Percentiles rank a stretch among this genome's conserved stretches.
Evolutionary conservation across 2,888 invertebrate species (phyloP).

Genomic region (Conomelus anceps): DNA sequence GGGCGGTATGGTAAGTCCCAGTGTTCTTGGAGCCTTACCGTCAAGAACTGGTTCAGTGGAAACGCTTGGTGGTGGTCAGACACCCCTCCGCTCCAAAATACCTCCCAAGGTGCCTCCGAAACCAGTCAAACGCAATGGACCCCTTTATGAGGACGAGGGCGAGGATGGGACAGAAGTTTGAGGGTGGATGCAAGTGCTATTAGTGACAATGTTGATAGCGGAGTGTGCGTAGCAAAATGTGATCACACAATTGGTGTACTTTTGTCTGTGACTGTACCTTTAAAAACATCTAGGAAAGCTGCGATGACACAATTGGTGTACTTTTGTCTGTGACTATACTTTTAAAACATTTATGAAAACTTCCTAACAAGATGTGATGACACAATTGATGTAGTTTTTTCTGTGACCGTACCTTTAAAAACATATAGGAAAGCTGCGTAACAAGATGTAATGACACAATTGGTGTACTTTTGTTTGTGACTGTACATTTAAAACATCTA

Average conservation of each 20-base stretch:
- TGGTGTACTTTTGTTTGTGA: background rate
- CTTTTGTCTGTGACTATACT: background rate
- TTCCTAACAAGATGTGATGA: background rate
- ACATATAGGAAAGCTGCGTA: background rate
- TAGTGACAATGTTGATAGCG: background rate
- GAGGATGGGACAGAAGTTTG: conserved; percentile 80
- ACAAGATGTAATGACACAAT: too few species aligned
- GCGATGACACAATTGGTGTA: background rate
- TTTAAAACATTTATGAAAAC: too few species aligned
- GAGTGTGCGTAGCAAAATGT: background rate
- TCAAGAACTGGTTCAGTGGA: conserved; percentile 15
- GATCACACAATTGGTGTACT: too few species aligned
- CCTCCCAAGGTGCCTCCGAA: conserved; percentile 73
- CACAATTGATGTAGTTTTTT: background rate
- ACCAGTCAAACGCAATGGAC: conserved; percentile 67
- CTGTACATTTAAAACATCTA: background rate
- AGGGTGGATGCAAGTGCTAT: conserved; percentile 7
- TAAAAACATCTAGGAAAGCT: background rate
- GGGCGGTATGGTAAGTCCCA: conserved; percentile 16
- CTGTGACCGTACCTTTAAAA: background rate
- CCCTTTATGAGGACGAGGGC: conserved; percentile 79
- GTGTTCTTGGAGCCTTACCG: conserved; percentile 35
- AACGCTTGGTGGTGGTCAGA: background rate
- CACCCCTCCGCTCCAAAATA: conserved; percentile 48
- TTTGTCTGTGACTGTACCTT: background rate